Evolutionary conservation across 2,888 invertebrate species (phyloP), one percentile per base, ranked within the genome.

Genomic region (Lasioglossum lativentre): DNA sequence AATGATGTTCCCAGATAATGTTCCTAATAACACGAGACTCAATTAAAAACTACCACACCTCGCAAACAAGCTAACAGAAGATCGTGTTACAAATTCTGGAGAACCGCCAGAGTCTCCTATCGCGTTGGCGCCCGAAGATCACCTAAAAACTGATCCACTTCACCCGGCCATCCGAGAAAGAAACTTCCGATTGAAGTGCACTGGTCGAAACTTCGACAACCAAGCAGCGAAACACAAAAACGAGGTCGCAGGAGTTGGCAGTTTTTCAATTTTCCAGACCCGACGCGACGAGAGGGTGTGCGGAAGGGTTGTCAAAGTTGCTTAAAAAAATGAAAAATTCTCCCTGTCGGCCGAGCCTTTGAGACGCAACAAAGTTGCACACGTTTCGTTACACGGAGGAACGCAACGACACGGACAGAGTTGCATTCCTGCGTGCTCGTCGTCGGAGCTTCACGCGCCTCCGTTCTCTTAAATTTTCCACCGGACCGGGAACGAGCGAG

Each of bases 401-500:
- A 68, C 23, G 68, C 23, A 8, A 23, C 30, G 16, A 52, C 52
- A 19, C 52, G 52, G 8, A 30, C 66, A 16, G 34, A 3, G 66
- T 73, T 19, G 34, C 45, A 38, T 63, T 2, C 40, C 23, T 23
- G 59, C 59, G 59, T n/a, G n/a, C 27, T 63, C 19, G 45, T 38
- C 2, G 27, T 3, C 30, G 63, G 1, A 27, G 30, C 14, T 1
- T 0, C 27, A 14, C 27, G 59, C 59, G 27, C 10, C 63, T 47
- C 30, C 38, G 27, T 52, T 59, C 27, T 1, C 38, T 27, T 38
- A 27, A 73, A 80, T 70, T 66, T 66, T 59, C 16, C 16, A 75
- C 45, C 45, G 47, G 68, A 68, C 79, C 68, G 82, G 23, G 59
- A 82, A 74, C 66, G 52, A 52, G 42, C 42, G 82, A 47, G 27